Evolutionary conservation across 1,140 invertebrate species (phyloP), one percentile per base, ranked within the genome.

Genomic region (Metopolophium dirhodum): DNA sequence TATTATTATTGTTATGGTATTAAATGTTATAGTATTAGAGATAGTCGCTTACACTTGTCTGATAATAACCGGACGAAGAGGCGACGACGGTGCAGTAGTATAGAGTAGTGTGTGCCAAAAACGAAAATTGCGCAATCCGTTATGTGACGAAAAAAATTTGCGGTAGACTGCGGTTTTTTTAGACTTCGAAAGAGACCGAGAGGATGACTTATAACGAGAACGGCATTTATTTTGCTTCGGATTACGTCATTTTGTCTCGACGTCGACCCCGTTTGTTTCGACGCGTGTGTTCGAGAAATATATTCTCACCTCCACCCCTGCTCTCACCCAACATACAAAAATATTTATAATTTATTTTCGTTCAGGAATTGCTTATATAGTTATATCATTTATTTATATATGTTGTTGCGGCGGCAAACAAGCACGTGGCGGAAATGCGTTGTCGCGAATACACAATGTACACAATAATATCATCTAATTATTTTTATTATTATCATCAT

Each of bases 401-500:
- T 37, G 37, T 68, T 68, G 54, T 68, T 45, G 88, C 14, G 7
- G 41, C 54, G n/a, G n/a, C n/a, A n/a, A 61, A 90, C 51, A 90
- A n/a, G 54, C 54, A 90, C 54, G 88, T 90, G 88, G 37, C 54
- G 89, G 89, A 90, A 68, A 90, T 30, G 45, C 89, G 57, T 90
- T 18, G 54, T 61, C 23, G 37, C 51, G 51, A 90, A 90, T 61
- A 90, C 88, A 37, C 45, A 87, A 88, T 51, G 61, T 41, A 57
- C 51, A 23, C 30, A n/a, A 88, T 54, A 22, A 54, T 57, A 61
- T 90, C 45, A 2, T 61, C 20, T 45, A 61, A 61, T 68, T 20
- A 45, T 68, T 89, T n/a, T 90, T 61, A 88, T 88, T 86, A 86
- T 47, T 51, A 22, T 88, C 2, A 20, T n/a, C 61, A 77, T 77